phyloP scores from a whole-genome alignment of 2,113 vertebrate species.

The Laterallus jamaicensis region DNA sequence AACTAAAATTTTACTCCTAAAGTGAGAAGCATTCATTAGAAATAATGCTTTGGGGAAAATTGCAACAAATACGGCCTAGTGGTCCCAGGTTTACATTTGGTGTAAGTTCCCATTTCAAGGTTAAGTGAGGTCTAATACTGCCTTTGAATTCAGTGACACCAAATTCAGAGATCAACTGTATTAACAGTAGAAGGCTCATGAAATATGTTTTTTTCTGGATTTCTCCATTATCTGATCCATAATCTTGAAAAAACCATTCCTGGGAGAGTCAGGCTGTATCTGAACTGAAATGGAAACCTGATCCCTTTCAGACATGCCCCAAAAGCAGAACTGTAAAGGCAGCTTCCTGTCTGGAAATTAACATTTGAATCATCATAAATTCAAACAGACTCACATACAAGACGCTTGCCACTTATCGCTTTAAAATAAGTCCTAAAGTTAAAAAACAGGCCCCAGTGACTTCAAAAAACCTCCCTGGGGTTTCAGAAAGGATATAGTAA shows the following conservation, averaged over 20 bases:
- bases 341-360: constrained; percentile 66
- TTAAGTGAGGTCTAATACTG: background rate
- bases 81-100: background rate
- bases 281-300: constrained; percentile 23
- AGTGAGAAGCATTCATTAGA: constrained; percentile 8
- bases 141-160: background rate
- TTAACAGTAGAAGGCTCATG: constrained; percentile 18
- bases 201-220: constrained; percentile 3
- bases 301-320: constrained; percentile 35
- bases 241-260: constrained; percentile 30
- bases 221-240: constrained; percentile 23
- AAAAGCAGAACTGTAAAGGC: constrained; percentile 52
- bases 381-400: constrained; percentile 31
- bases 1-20: background rate
- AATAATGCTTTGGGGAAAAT: constrained; percentile 31
- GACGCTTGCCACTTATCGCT: background rate
- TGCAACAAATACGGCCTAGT: background rate
- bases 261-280: constrained; percentile 25
- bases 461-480: constrained; percentile 15
- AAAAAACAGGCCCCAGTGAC: constrained; percentile 28
- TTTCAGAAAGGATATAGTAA: background rate
- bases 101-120: background rate
- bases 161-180: constrained; percentile 13
- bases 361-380: constrained; percentile 53
- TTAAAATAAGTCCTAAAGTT: constrained; percentile 13